Base-by-base conservation (phyloP, 2,797 vertebrate genomes). In the Scomberomorus guttatus region DNA sequence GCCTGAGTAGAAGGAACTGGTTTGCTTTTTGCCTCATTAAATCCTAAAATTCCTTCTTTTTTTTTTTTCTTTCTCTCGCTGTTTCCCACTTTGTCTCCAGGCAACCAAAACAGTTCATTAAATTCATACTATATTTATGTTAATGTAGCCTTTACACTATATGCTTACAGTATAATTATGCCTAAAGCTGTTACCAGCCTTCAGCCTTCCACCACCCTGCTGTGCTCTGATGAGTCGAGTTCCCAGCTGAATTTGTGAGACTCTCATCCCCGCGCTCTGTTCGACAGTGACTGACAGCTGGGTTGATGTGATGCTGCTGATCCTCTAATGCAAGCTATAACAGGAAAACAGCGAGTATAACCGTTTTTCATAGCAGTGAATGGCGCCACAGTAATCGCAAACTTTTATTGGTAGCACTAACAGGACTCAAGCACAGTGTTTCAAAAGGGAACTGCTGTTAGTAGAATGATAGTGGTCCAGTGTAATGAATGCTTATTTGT, bases 261-360 rank as follows among this genome's bases (percentile, higher is more conserved):
- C 71, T 75, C 61, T 80, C 66, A 56, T 83, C 75, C 56, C 4
- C 11, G 14, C 24, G 15, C 54, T 66, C 27, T 6, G 48, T 54
- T 34, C 67, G 81, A 84, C 75, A 50, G 61, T 78, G 69, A 90
- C 56, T 84, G 86, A 89, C 84, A 75, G 79, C 75, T 72, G 3
- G 1, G 37, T 66, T 60, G 84, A 85, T 82, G 72, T 27, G 18
- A 75, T 42, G 77, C 74, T 55, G 32, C 57, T 51, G 79, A 80
- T 89, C 74, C 70, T 81, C 37, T 79, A 50, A 80, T 46, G 48
- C 18, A 18, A 69, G 52, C 72, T 29, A 7, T 20, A 54, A 63
- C 11, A 24, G 20, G 32, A 52, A 68, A 87, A 65, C 82, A 72
- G 72, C 77, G 83, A 76, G 32, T 66, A 0, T 8, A 66, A 63